Evolutionary conservation across 2,888 invertebrate species (phyloP).

Genomic region (Meiosimyza decipiens): DNA sequence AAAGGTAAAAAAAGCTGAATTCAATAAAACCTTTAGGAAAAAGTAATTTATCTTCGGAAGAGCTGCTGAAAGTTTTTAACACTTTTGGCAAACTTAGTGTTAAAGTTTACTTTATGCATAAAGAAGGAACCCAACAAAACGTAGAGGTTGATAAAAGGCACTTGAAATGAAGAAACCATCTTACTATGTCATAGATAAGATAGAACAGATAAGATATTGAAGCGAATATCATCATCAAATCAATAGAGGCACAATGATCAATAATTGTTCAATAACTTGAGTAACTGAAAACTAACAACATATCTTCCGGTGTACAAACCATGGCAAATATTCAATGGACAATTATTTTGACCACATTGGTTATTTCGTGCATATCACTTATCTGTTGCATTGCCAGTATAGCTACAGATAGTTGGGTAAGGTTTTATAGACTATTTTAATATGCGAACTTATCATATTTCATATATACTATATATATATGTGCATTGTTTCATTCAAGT

Average conservation of each 20-base stretch:
- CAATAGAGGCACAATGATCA: not conserved
- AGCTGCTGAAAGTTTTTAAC: too few species aligned
- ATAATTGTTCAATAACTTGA: not conserved
- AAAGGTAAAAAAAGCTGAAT: too few species aligned
- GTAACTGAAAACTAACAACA: not conserved
- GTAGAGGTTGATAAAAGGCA: too few species aligned
- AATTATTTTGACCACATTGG: constrained; percentile 45
- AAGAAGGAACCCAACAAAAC: too few species aligned
- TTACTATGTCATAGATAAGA: constrained; percentile 4
- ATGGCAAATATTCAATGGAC: constrained; percentile 49
- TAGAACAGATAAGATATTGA: constrained; percentile 11
- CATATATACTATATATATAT: not conserved
- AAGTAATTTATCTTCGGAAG: too few species aligned
- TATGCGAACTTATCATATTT: not conserved
- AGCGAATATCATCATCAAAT: not conserved
- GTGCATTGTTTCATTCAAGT: constrained; percentile 1
- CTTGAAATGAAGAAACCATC: too few species aligned
- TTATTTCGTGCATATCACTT: constrained; percentile 46
- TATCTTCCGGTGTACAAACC: constrained; percentile 1
- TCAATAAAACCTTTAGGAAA: too few species aligned
- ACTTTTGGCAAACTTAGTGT: too few species aligned
- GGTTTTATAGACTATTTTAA: not conserved
- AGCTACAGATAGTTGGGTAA: constrained; percentile 52
- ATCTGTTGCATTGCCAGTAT: constrained; percentile 47
- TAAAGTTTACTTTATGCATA: too few species aligned